Conservation (phyloP, 1,140 invertebrate genomes). For the Bombus breviceps region DNA sequence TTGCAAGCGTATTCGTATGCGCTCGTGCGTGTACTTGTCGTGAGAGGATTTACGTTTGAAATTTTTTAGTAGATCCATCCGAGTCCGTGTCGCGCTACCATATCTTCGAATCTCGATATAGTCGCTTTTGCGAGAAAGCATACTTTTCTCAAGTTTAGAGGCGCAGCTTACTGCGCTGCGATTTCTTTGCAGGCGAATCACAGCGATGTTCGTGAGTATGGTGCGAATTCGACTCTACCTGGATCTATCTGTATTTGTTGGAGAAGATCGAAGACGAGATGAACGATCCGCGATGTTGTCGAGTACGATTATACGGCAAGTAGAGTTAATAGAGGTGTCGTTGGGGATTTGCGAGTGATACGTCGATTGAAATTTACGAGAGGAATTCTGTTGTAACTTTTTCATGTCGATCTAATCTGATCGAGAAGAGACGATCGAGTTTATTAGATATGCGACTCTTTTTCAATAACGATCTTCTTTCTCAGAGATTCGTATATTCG, state of each 20-base stretch:
- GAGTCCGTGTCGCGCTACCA: neutral
- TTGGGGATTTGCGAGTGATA: neutral
- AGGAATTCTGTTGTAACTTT: neutral
- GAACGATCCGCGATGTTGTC: neutral
- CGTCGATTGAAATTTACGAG: neutral
- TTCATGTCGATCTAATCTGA: neutral
- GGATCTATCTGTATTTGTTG: neutral
- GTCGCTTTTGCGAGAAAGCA: neutral
- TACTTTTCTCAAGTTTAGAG: neutral
- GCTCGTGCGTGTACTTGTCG: neutral
- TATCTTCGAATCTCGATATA: neutral
- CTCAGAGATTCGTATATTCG: neutral
- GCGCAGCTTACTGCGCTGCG: neutral
- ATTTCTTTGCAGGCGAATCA: neutral
- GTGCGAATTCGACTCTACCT: no score
- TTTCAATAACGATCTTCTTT: neutral
- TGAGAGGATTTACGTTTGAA: neutral
- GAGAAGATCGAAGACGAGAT: neutral
- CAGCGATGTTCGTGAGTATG: neutral
- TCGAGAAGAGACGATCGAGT: neutral
- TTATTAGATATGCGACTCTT: neutral
- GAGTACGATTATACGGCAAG: neutral
- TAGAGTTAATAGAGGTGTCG: neutral
- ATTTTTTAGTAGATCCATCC: neutral
- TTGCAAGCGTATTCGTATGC: neutral